A percentile compares a stretch with the other conserved stretches of the same genome.
These are phyloP conservation scores for Schmidtea mediterranea DNA, from an alignment of 1,140 invertebrate species.

Conservation along the genomic window DNA sequence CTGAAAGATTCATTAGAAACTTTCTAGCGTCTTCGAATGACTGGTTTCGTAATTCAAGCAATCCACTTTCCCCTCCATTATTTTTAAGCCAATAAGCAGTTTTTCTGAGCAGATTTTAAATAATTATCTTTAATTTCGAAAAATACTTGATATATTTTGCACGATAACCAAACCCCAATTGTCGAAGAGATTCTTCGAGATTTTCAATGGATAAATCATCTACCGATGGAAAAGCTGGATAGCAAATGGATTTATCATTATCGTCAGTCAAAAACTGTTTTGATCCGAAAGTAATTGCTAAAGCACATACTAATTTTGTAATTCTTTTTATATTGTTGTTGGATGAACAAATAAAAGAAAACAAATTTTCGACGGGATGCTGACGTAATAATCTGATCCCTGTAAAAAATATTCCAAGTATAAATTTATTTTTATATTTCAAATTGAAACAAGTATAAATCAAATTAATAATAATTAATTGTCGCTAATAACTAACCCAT, in stretches of 20 bases:
- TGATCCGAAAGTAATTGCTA: conserved; percentile 51
- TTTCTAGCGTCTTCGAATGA: conserved; percentile 40
- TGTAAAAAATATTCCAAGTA: conserved; percentile 28
- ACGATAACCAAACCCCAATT: conserved; percentile 63
- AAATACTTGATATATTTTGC: conserved; percentile 29
- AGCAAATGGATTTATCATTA: conserved; percentile 20
- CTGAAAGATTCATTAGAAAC: conserved; percentile 45
- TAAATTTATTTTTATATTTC: too few relatives aligned
- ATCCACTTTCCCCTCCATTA: conserved; percentile 39
- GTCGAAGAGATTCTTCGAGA: conserved; percentile 29
- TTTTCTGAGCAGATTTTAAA: conserved; percentile 11
- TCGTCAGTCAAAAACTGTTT: conserved; percentile 41
- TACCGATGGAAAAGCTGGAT: conserved; percentile 53
- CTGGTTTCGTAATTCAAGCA: conserved; percentile 37
- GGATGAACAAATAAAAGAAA: conserved; percentile 83
- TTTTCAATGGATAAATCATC: conserved; percentile 32
- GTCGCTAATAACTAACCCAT: too few relatives aligned
- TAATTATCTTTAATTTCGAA: too few relatives aligned
- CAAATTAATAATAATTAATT: too few relatives aligned
- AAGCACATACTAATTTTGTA: conserved; percentile 55
- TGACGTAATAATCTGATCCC: conserved; percentile 70
- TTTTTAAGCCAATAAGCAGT: conserved; percentile 9
- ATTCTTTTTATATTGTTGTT: conserved; percentile 76
- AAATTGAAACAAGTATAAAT: too few relatives aligned
- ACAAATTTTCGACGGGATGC: conserved; percentile 65